Conservation (phyloP, 2,888 invertebrate genomes). For the Biston stratarius region DNA sequence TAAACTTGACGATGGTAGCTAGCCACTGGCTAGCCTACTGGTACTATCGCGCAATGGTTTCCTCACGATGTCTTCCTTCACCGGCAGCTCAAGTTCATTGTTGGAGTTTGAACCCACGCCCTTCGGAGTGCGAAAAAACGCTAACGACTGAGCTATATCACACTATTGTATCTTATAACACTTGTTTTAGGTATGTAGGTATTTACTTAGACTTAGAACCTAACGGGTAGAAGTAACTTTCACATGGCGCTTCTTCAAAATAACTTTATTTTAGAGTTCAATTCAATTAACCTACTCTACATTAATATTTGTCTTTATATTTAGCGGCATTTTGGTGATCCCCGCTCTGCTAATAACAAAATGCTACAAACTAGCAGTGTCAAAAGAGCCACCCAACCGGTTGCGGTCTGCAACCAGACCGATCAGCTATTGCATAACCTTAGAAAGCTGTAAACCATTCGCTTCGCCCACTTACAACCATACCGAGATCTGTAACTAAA, state of each 20-base stretch:
- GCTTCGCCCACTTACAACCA: conserved; percentile 17
- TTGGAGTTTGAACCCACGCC: no score
- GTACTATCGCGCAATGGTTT: no score
- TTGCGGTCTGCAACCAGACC: conserved; percentile 4
- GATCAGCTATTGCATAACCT: conserved; percentile 14
- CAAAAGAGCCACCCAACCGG: conserved; percentile 7
- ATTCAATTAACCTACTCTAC: background rate
- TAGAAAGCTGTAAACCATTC: conserved; percentile 23
- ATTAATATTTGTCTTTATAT: background rate
- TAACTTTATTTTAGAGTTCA: background rate
- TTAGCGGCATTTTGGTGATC: background rate
- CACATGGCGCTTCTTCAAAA: background rate
- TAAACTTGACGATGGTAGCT: no score
- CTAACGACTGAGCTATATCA: no score
- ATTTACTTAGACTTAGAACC: no score
- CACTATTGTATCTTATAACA: no score
- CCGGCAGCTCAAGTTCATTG: no score
- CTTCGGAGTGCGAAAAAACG: no score
- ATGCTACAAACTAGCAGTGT: conserved; percentile 9
- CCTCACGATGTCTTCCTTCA: no score
- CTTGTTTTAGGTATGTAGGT: no score
- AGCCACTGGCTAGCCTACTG: no score
- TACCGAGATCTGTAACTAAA: background rate
- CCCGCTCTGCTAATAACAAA: background rate
- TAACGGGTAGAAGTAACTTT: background rate